These are phyloP conservation scores for Drosophila barbarae DNA, from an alignment of 2,888 invertebrate species.

Conservation along the genomic window DNA sequence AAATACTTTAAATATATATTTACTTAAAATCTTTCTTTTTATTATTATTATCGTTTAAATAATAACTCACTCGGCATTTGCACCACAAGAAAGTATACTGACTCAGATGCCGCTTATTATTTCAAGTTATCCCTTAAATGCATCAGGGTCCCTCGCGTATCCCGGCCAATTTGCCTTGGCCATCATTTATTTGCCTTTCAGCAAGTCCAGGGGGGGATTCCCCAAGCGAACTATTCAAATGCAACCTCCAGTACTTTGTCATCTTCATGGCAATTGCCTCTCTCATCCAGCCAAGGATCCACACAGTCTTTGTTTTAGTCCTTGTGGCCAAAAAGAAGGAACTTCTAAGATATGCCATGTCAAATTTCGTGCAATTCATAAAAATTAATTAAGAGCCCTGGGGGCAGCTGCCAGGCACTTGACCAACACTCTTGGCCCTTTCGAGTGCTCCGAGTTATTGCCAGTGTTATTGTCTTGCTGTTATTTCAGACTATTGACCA, in stretches of 20 bases:
- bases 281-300: slow-evolving; percentile 21
- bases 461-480: slow-evolving; percentile 72
- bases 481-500: slow-evolving; percentile 73
- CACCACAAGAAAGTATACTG: too few relatives aligned
- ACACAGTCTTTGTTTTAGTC: slow-evolving; percentile 29
- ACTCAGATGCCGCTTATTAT: background rate
- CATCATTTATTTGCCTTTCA: slow-evolving; percentile 23
- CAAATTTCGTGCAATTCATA: slow-evolving; percentile 67
- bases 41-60: background rate
- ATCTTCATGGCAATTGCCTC: slow-evolving; percentile 32
- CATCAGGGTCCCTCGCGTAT: background rate
- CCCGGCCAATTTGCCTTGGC: background rate
- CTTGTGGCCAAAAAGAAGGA: slow-evolving; percentile 55
- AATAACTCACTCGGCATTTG: background rate
- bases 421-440: slow-evolving; percentile 49
- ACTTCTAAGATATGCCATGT: slow-evolving; percentile 35
- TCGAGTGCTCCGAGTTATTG: slow-evolving; percentile 58
- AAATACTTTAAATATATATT: too few relatives aligned
- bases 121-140: background rate
- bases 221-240: slow-evolving; percentile 14
- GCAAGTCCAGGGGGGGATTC: background rate
- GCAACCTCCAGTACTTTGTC: slow-evolving; percentile 28
- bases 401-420: slow-evolving; percentile 60
- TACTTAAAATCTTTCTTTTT: too few relatives aligned
- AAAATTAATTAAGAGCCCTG: slow-evolving; percentile 70